phyloP scores from a whole-genome alignment of 2,797 vertebrate genomes.

The Sibirionetta formosa region DNA sequence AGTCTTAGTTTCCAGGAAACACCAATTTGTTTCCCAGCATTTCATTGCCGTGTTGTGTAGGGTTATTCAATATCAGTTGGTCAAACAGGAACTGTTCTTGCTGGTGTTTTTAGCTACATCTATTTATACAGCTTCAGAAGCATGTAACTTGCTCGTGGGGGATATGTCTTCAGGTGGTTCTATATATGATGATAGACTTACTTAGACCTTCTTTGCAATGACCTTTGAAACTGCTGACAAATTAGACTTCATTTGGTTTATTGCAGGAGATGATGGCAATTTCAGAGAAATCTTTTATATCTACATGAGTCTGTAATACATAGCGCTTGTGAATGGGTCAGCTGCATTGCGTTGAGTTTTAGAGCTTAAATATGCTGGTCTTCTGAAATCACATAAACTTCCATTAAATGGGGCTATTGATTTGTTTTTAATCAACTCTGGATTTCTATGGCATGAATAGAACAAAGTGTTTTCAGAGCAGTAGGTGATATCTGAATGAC shows the following conservation, averaged over 20 bases:
- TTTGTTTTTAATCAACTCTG: conserved; percentile 28
- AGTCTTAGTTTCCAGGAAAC: background rate
- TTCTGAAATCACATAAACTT: conserved; percentile 17
- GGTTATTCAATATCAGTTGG: background rate
- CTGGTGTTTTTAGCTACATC: conserved; percentile 63
- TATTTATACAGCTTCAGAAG: conserved; percentile 82
- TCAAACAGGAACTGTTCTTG: conserved; percentile 63
- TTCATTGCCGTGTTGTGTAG: background rate
- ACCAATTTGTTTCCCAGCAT: background rate
- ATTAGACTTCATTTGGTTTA: conserved; percentile 67
- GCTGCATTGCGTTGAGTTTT: background rate
- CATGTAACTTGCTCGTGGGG: conserved; percentile 65
- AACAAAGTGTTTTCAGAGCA: background rate
- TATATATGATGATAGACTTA: conserved; percentile 76
- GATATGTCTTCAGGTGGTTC: conserved; percentile 78
- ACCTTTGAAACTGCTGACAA: conserved; percentile 86
- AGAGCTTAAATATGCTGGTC: background rate
- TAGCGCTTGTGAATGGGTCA: background rate
- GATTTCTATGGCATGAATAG: background rate
- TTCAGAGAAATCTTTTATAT: conserved; percentile 80
- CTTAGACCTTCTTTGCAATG: conserved; percentile 69
- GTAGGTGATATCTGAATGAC: background rate
- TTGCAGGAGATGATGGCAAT: conserved; percentile 32
- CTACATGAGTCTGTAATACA: conserved; percentile 78
- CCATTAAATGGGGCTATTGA: background rate